Evolutionary conservation across 1,140 invertebrate genomes (phyloP), one percentile per base, ranked within the genome.

Genomic region (Bombus polaris): DNA sequence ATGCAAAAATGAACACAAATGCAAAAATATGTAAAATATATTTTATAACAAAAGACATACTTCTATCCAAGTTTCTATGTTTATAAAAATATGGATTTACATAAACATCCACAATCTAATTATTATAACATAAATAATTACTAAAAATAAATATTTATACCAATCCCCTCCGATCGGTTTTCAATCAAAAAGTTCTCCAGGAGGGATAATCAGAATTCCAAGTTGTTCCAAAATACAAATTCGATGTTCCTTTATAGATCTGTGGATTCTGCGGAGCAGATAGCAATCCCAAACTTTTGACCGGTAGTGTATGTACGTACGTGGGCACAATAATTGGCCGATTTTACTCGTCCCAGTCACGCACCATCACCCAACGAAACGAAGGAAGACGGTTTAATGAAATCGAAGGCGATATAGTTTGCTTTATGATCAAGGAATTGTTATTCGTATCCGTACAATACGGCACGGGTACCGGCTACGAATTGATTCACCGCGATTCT

Each of bases 301-400:
- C 57, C 57, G 25, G 57, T 62, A n/a, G 28, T 62, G 32, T 66
- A 66, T 66, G 44, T 73, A 66, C 72, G 53, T 57, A 66, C 87
- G 65, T 39, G 76, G 66, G 12, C 73, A 62, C 87, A 89, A 89
- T 92, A 92, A 92, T 92, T 92, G 90, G 92, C 83, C 89, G 87
- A 87, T 83, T 87, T 93, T 93, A 94, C 90, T 93, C 86, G 88
- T 84, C 66, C 84, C 74, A 94, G 94, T 94, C 93, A 94, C 93
- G 94, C 93, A 94, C 91, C 90, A 84, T 79, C 72, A 66, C 76
- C 71, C 83, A 74, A 74, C 85, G 85, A 85, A 70, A 75, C 65
- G 53, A 47, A 70, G 28, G 62, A 78, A 92, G 92, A 94, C 94
- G 94, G 94, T 92, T 93, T 94, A 94, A 95, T 94, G 93, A 95